phyloP scores from a whole-genome alignment of 1,140 invertebrate species.

The Zaprionus gabonicus region DNA sequence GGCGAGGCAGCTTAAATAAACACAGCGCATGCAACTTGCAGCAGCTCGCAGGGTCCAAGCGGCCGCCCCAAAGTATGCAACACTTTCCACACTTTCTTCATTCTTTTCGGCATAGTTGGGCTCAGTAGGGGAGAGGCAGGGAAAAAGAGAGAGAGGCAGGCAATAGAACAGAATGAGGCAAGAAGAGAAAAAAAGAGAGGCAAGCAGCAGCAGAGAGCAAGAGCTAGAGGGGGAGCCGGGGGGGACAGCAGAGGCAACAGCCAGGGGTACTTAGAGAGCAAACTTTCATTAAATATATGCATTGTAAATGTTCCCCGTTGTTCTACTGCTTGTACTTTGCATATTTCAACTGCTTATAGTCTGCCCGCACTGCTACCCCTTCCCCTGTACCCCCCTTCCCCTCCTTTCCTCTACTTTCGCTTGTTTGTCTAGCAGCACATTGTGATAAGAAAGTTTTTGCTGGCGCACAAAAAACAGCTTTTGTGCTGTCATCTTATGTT shows the following conservation, averaged over 20 bases:
- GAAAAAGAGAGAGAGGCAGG: background rate
- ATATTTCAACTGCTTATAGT: conserved; percentile 69
- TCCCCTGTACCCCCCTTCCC: too few species aligned
- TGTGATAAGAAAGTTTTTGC: conserved; percentile 77
- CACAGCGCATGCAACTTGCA: conserved; percentile 39
- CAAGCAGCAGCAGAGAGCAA: background rate
- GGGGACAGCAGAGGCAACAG: background rate
- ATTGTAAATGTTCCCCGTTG: conserved; percentile 45
- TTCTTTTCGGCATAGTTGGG: conserved; percentile 34
- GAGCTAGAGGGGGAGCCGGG: background rate
- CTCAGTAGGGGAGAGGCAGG: background rate
- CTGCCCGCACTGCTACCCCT: background rate
- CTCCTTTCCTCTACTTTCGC: background rate
- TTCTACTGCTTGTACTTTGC: conserved; percentile 54
- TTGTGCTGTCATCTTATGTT: conserved; percentile 62
- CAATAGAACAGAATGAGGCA: background rate
- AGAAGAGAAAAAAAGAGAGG: too few species aligned
- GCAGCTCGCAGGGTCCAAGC: conserved; percentile 37
- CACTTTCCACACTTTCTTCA: conserved; percentile 55
- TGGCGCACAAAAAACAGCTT: conserved; percentile 54
- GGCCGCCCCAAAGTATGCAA: conserved; percentile 69
- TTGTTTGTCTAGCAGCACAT: conserved; percentile 55
- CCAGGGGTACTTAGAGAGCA: conserved; percentile 8
- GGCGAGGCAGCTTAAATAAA: conserved; percentile 66
- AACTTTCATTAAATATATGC: conserved; percentile 76